phyloP scores from a whole-genome alignment of 2,888 invertebrate genomes.

The Penaeus monodon region DNA sequence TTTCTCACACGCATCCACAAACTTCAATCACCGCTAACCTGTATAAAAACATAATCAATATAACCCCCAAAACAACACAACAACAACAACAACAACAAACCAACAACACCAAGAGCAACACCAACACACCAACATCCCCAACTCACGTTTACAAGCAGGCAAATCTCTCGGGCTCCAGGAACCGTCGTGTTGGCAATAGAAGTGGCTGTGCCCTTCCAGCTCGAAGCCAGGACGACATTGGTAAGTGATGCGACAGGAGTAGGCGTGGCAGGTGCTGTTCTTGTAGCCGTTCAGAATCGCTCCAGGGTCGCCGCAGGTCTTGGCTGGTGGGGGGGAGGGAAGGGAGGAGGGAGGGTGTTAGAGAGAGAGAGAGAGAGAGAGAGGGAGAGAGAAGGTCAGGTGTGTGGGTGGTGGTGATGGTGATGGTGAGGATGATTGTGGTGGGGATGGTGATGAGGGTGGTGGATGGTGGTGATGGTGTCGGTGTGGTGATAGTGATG shows the following conservation, averaged over 20 bases:
- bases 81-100: too few relatives aligned
- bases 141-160: conserved; percentile 93
- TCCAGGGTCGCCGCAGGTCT: conserved; percentile 90
- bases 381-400: neutral
- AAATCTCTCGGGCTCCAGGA: conserved; percentile 91
- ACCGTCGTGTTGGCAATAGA: conserved; percentile 91
- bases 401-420: neutral
- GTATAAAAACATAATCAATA: too few relatives aligned
- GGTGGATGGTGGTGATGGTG: neutral
- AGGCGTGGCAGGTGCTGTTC: conserved; percentile 93
- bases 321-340: conserved; percentile 74
- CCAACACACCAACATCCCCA: too few relatives aligned
- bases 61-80: too few relatives aligned
- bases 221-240: conserved; percentile 95
- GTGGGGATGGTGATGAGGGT: neutral
- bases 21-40: too few relatives aligned
- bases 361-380: neutral
- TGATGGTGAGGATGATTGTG: too few relatives aligned
- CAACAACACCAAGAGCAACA: too few relatives aligned
- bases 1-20: too few relatives aligned
- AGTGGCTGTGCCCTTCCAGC: conserved; percentile 86
- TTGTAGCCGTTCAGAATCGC: conserved; percentile 93
- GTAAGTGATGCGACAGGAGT: conserved; percentile 90
- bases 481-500: neutral
- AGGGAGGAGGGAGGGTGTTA: neutral